Conservation (phyloP, 2,113 vertebrate genomes). For the Cyprinodon tularosa region DNA sequence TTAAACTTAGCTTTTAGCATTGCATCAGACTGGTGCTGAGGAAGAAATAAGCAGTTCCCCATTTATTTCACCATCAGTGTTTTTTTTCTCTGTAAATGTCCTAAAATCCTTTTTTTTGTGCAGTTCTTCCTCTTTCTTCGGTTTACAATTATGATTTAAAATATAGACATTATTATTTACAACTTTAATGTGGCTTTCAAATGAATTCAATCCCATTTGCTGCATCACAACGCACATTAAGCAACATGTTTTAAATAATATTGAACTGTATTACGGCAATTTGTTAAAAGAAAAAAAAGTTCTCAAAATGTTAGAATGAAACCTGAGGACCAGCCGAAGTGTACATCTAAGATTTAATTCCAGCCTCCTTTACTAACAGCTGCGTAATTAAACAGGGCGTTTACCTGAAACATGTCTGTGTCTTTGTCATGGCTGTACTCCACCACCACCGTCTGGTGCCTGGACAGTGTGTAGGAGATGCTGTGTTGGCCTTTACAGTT, state of each 20-base stretch:
- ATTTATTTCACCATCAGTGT: not conserved
- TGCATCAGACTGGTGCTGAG: not conserved
- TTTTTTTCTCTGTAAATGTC: not conserved
- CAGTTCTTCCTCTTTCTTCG: slow-evolving; percentile 14
- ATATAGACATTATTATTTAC: slow-evolving; percentile 1
- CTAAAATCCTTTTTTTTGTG: slow-evolving; percentile 8
- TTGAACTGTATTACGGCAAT: not conserved
- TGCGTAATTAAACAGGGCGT: not conserved
- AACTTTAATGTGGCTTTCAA: not conserved
- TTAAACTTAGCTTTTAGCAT: not conserved
- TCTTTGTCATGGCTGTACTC: slow-evolving; percentile 97
- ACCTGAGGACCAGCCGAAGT: not conserved
- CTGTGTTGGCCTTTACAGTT: slow-evolving; percentile 97
- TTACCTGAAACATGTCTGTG: slow-evolving; percentile 99
- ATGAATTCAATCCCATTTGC: not conserved
- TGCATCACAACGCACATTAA: not conserved
- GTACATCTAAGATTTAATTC: not conserved
- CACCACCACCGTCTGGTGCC: slow-evolving; percentile 96
- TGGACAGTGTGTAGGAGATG: slow-evolving; percentile 95
- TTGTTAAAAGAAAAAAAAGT: not conserved
- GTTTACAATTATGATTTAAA: slow-evolving; percentile 37
- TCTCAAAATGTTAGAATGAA: not conserved
- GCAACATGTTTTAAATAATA: not conserved
- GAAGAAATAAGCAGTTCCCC: slow-evolving; percentile 36
- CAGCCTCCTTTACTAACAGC: not conserved